Conservation (phyloP, 2,888 invertebrate species). For the Actias luna region DNA sequence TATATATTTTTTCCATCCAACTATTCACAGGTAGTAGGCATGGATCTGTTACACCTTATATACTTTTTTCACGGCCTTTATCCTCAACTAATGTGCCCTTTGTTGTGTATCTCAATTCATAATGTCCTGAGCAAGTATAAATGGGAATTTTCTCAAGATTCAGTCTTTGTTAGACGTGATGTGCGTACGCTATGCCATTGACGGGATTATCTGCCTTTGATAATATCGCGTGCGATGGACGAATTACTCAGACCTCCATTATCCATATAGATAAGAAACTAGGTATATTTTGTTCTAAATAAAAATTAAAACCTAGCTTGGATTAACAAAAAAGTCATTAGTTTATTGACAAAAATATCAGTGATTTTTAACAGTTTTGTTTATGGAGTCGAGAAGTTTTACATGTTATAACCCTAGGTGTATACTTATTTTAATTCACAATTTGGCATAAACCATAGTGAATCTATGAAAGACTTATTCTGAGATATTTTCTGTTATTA, state of each 20-base stretch:
- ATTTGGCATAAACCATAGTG: no score
- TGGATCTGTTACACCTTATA: background rate
- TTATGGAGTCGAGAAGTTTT: background rate
- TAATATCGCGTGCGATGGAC: conserved; percentile 34
- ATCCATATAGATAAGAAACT: background rate
- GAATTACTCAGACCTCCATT: conserved; percentile 18
- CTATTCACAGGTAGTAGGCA: no score
- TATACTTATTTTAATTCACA: background rate
- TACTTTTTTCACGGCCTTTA: conserved; percentile 22
- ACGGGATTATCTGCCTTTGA: conserved; percentile 44
- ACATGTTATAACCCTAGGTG: background rate
- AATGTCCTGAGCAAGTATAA: conserved; percentile 42
- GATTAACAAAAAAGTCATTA: background rate
- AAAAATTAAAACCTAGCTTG: background rate
- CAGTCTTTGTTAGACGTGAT: conserved; percentile 46
- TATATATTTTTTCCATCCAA: no score
- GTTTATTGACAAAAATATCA: background rate
- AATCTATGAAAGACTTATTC: no score
- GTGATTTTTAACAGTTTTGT: background rate
- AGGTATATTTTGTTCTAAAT: background rate
- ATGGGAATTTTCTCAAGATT: conserved; percentile 12
- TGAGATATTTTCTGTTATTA: no score
- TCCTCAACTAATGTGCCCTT: conserved; percentile 51
- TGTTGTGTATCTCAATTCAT: conserved; percentile 42
- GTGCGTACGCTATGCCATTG: conserved; percentile 52